phyloP scores from a whole-genome alignment of 2,113 vertebrate species.

The Hippolais icterina region DNA sequence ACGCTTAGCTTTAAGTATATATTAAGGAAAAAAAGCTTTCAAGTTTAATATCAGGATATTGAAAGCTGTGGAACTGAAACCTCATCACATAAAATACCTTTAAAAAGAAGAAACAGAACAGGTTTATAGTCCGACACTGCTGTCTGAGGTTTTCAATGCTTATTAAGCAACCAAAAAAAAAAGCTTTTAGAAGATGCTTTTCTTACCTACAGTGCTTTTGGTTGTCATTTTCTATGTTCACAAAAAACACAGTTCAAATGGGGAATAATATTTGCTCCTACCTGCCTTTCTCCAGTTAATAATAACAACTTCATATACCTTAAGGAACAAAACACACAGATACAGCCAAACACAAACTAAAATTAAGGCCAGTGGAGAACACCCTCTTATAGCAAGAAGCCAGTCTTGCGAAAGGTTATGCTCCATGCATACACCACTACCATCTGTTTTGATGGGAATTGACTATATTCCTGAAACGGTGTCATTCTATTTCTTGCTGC shows the following conservation, averaged over 20 bases:
- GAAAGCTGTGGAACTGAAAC: background rate
- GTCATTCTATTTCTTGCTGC: background rate
- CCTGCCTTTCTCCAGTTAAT: background rate
- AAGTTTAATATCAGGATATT: conserved; percentile 22
- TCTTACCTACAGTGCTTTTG: background rate
- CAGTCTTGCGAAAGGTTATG: background rate
- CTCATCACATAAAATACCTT: background rate
- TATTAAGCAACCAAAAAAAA: background rate
- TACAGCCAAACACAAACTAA: background rate
- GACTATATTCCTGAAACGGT: background rate
- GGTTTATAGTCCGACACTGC: background rate
- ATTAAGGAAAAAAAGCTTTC: conserved; percentile 24
- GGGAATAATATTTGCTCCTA: background rate
- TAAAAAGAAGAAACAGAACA: background rate
- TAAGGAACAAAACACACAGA: background rate
- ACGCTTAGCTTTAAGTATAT: conserved; percentile 40
- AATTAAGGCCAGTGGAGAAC: background rate
- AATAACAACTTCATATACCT: background rate
- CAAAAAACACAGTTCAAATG: background rate
- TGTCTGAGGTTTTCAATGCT: background rate
- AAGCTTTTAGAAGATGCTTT: background rate
- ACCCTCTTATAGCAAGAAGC: background rate
- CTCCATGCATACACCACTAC: background rate
- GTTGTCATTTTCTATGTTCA: background rate
- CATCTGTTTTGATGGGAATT: background rate